Evolutionary conservation across 2,888 invertebrate genomes (phyloP), one percentile per base, ranked within the genome.

Genomic region (Hypselothyrea guttata): DNA sequence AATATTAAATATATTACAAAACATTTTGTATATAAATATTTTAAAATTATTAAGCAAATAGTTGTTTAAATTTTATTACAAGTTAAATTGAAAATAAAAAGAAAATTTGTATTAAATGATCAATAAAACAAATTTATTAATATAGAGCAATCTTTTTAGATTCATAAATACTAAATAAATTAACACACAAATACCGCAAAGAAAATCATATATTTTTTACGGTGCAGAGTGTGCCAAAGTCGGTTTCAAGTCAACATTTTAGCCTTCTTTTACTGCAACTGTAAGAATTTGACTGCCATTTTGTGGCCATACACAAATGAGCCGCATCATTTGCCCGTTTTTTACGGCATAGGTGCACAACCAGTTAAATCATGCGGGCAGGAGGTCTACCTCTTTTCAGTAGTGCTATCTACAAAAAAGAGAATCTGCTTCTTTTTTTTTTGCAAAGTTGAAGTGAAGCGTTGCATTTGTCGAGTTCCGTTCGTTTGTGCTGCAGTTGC

Each of bases 361-460:
- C 37, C 56, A 65, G 70, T 47, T 64, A 54, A 71, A 75, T 66
- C 78, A 70, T 47, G 57, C 53, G 44, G 31, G 40, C 22, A 34
- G 35, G 1, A 1, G 13, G 1, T 12, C 7, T 7, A 11, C 7
- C 12, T 12, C 11, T 40, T 35, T 40, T 48, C 35, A 45, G 42
- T 37, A 18, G 31, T 45, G 42, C 33, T 48, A 48, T 40, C 54
- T 44, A 30, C 37, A 59, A 45, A 53, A 46, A 59, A 51, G 49
- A 40, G 16, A 48, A 52, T 54, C 16, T n/a, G 15, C n/a, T 37
- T 37, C n/a, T 37, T 37, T 16, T n/a, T 16, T 1, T 16, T 9
- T 18, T 38, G 38, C 51, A 68, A 74, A 74, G 65, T 82, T 84
- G 56, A 74, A 84, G 65, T 84, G 85, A 86, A 86, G 84, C 86